Percentiles rank a stretch among this genome's conserved stretches.
Evolutionary conservation across 2,888 invertebrate genomes (phyloP).

Genomic region (Panzeria rudis): DNA sequence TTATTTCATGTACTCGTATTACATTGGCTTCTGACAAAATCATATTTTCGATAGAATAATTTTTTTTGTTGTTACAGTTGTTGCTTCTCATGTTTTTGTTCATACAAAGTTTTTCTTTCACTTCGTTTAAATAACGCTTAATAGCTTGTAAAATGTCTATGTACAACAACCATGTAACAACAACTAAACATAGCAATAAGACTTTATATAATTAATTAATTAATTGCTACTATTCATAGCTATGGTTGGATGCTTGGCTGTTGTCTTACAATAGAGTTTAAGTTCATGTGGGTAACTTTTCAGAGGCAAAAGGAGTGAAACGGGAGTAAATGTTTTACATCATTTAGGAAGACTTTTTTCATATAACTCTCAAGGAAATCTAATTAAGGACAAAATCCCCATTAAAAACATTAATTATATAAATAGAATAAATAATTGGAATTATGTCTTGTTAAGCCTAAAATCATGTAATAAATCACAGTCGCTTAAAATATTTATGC

Average conservation of each 20-base stretch:
- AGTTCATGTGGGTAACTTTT: not conserved
- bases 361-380: not conserved
- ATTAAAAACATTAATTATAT: conserved; percentile 28
- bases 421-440: conserved; percentile 4
- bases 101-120: not conserved
- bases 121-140: conserved; percentile 30
- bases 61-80: not conserved
- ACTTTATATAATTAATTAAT: conserved; percentile 61
- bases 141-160: conserved; percentile 49
- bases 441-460: conserved; percentile 21
- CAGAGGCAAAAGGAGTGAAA: not conserved
- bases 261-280: conserved; percentile 31
- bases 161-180: conserved; percentile 1
- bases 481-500: not conserved
- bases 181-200: conserved; percentile 25
- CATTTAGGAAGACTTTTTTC: not conserved
- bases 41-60: not conserved
- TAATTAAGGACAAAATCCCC: conserved; percentile 9
- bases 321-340: not conserved
- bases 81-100: conserved; percentile 1
- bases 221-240: too few relatives aligned
- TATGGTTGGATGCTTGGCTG: conserved; percentile 5
- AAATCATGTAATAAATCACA: conserved; percentile 8
- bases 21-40: too few relatives aligned
- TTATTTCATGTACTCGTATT: too few relatives aligned